These are phyloP conservation scores for Ciona savignyi DNA, from an alignment of 23 tunicate species.

Conservation along the genomic window DNA sequence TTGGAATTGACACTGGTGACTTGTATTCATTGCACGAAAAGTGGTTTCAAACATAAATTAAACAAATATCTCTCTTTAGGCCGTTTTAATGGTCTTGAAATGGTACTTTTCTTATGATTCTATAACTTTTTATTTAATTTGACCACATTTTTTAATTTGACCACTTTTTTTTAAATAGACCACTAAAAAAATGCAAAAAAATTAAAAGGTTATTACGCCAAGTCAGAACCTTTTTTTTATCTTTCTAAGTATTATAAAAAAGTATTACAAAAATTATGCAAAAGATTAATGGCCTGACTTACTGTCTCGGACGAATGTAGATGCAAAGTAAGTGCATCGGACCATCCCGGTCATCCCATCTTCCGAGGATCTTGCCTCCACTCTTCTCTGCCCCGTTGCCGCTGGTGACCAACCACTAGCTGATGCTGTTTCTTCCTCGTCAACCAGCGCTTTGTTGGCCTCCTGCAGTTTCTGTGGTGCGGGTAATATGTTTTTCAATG, in stretches of 20 bases:
- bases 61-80: no score
- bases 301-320: constrained; percentile 87
- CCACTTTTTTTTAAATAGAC: no score
- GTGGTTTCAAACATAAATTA: no score
- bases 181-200: no score
- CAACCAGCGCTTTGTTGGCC: constrained; percentile 75
- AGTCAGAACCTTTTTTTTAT: no score
- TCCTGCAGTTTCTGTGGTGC: constrained; percentile 65
- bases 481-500: not conserved
- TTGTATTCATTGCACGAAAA: no score
- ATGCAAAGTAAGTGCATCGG: constrained; percentile 85
- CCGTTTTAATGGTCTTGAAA: no score
- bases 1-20: no score
- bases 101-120: no score
- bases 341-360: constrained; percentile 97
- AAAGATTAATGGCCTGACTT: constrained; percentile 15
- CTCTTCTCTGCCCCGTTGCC: constrained; percentile 68
- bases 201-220: no score
- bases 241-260: constrained; percentile 2
- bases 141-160: no score
- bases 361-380: constrained; percentile 76
- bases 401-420: constrained; percentile 91
- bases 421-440: constrained; percentile 78
- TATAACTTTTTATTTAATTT: no score
- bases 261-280: not conserved